Evolutionary conservation across 2,113 vertebrate species (phyloP), one percentile per base, ranked within the genome.

Genomic region (Cygnus buccinator): DNA sequence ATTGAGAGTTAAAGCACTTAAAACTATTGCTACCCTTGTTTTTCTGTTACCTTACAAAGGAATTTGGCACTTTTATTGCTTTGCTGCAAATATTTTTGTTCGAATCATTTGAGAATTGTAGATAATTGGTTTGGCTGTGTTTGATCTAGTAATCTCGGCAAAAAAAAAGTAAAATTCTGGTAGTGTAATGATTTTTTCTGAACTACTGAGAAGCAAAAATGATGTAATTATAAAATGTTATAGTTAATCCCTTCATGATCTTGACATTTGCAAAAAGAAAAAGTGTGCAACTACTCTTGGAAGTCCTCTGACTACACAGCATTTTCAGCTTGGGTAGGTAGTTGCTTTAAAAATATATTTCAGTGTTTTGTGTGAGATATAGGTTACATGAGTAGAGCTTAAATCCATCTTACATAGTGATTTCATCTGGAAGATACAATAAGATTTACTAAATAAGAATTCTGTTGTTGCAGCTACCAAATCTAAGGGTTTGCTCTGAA

Each of bases 171-270:
- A 54, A 70, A 90, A 90, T 74, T 87, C 61, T 66, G 31, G 0
- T 78, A n/a, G 46, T 43, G 12, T 89, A 80, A 94, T 73, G 12
- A 6, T 87, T 68, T 80, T 94, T 81, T 62, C 85, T 89, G 57
- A 94, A 86, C 57, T 87, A 58, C 80, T 87, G 65, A 92, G 90
- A 95, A 68, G 79, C 37, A 89, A 75, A 93, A 93, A 41, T 73
- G 1, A 73, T 92, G 33, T 44, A 83, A 92, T 89, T 93, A 79
- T 89, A 89, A 89, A 94, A 76, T 67, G 31, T 76, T 96, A 41
- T 33, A 28, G 66, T 92, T 96, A 89, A 96, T 94, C 86, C 67
- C 50, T 79, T 85, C 89, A 87, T 94, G 80, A 89, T 96, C 84
- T 84, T 89, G 89, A 93, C 74, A 94, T 92, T 95, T 96, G 63